Evolutionary conservation across 2,113 vertebrate genomes (phyloP).

Genomic region (Oncorhynchus gorbuscha): DNA sequence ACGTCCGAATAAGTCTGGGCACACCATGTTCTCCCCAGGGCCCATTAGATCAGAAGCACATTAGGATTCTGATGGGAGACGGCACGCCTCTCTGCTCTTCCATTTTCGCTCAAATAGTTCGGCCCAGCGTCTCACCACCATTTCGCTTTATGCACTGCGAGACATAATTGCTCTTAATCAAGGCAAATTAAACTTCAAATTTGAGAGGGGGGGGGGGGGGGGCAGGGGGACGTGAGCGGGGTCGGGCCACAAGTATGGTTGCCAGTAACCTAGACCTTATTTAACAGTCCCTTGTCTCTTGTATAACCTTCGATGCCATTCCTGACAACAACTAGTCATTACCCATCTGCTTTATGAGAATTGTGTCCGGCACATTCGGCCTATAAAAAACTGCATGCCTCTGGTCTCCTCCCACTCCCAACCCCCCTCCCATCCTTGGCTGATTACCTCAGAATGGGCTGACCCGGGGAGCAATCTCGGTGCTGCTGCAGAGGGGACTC

Average conservation of each 20-base stretch:
- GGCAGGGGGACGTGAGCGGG: constrained; percentile 37
- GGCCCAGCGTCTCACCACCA: constrained; percentile 60
- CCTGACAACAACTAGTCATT: constrained; percentile 76
- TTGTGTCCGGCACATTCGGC: constrained; percentile 52
- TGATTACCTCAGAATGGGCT: constrained; percentile 53
- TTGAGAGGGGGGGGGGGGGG: constrained; percentile 60
- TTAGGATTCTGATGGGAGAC: constrained; percentile 70
- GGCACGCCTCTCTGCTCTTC: constrained; percentile 27
- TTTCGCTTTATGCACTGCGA: constrained; percentile 70
- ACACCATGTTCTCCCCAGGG: constrained; percentile 54
- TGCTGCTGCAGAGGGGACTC: constrained; percentile 40
- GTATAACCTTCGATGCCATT: constrained; percentile 73
- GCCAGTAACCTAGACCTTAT: constrained; percentile 74
- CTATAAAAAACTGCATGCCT: constrained; percentile 51
- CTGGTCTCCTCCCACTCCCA: constrained; percentile 30
- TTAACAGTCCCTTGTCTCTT: constrained; percentile 74
- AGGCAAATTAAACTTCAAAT: constrained; percentile 78
- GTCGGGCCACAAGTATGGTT: constrained; percentile 59
- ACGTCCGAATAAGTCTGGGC: constrained; percentile 32
- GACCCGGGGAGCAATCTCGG: constrained; percentile 48
- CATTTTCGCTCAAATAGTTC: constrained; percentile 68
- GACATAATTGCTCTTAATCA: constrained; percentile 77
- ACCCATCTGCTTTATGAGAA: constrained; percentile 77
- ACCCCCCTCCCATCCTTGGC: constrained; percentile 17
- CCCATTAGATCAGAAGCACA: constrained; percentile 50